These are phyloP conservation scores for Sinocyclocheilus maitianheensis DNA, from an alignment of 2,113 vertebrate genomes.

Conservation along the genomic window DNA sequence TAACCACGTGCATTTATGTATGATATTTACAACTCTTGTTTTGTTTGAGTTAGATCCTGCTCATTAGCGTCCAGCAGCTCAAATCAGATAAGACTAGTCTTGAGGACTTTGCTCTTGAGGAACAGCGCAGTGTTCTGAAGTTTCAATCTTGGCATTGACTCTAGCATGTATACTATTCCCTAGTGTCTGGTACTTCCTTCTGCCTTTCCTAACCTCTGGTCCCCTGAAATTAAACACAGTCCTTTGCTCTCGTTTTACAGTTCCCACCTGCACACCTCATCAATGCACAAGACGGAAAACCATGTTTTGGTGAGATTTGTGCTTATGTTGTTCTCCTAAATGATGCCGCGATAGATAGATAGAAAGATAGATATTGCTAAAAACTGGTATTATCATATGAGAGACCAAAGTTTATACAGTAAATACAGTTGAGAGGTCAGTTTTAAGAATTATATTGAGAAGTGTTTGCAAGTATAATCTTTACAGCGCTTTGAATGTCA, in stretches of 20 bases:
- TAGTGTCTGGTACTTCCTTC: not conserved
- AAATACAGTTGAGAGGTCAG: too few species aligned
- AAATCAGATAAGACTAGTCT: not conserved
- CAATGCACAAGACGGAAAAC: not conserved
- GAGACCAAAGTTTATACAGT: too few species aligned
- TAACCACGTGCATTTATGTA: constrained; percentile 8
- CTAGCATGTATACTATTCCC: not conserved
- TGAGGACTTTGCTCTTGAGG: not conserved
- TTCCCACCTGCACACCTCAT: not conserved
- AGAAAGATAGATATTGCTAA: too few species aligned
- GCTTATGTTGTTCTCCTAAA: not conserved
- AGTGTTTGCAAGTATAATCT: not conserved
- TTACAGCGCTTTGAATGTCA: not conserved
- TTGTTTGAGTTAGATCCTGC: not conserved
- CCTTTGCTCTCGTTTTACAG: not conserved
- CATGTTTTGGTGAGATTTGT: not conserved
- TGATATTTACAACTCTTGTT: constrained; percentile 15
- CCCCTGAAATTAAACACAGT: not conserved
- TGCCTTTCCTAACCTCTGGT: not conserved
- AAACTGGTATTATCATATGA: too few species aligned
- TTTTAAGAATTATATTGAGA: not conserved
- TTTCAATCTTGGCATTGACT: not conserved
- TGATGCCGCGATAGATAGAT: not conserved
- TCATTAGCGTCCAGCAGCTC: not conserved
- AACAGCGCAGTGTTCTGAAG: not conserved